phyloP scores from a whole-genome alignment of 2,797 vertebrate species.

The Dermochelys coriacea region DNA sequence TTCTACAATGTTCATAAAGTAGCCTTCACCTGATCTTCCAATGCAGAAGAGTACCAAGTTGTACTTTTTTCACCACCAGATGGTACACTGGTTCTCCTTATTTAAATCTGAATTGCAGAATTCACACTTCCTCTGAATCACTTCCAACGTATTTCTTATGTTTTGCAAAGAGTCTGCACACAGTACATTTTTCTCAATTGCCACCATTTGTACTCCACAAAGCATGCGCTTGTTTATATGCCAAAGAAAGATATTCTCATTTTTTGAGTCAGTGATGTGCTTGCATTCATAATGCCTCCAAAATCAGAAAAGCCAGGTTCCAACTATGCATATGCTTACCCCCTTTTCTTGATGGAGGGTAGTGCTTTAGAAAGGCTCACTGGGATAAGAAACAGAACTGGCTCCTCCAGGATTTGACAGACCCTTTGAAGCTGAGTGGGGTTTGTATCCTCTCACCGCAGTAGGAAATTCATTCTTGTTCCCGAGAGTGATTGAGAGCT shows the following conservation, averaged over 20 bases:
- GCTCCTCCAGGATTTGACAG: neutral
- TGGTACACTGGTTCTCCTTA: neutral
- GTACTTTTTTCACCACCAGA: neutral
- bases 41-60: neutral
- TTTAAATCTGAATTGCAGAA: neutral
- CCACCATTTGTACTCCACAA: neutral
- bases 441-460: neutral
- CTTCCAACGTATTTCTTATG: neutral
- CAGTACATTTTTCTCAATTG: neutral
- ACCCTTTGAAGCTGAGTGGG: neutral
- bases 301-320: neutral
- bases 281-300: neutral
- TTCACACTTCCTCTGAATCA: neutral
- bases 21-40: neutral
- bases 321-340: neutral
- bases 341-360: fast-evolving
- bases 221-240: neutral
- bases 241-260: neutral
- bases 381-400: neutral
- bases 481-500: neutral
- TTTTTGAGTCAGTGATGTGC: neutral
- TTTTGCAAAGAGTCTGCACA: neutral
- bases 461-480: neutral
- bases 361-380: neutral
- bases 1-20: neutral